Conservation (phyloP, 2,888 invertebrate species). For the Phragmatobia fuliginosa region DNA sequence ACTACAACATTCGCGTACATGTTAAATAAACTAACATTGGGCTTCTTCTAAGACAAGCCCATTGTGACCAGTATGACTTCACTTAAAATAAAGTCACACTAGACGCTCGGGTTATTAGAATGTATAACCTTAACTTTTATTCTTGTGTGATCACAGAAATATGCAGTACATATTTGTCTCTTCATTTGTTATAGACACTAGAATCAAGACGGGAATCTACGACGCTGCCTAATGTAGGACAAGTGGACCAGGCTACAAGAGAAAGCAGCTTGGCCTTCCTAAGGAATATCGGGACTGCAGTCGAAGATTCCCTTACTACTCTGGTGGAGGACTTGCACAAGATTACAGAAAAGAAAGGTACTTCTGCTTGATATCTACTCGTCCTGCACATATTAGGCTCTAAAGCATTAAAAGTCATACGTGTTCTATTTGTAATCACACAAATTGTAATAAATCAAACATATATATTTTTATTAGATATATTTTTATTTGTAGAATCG, state of each 20-base stretch:
- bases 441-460: too few species aligned
- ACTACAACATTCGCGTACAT: too few species aligned
- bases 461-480: too few species aligned
- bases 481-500: conserved; percentile 11
- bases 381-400: not conserved
- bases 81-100: too few species aligned
- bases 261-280: conserved; percentile 64
- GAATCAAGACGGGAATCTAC: conserved; percentile 42
- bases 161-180: not conserved
- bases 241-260: conserved; percentile 61
- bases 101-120: not conserved
- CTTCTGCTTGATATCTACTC: not conserved
- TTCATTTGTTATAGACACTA: conserved; percentile 40
- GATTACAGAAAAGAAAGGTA: conserved; percentile 53
- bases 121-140: not conserved
- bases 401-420: not conserved
- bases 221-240: conserved; percentile 41
- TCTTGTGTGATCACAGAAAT: not conserved
- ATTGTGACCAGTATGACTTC: too few species aligned
- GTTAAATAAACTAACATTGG: too few species aligned
- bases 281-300: conserved; percentile 55
- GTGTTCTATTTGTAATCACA: not conserved
- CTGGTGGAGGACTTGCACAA: conserved; percentile 53
- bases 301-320: conserved; percentile 55
- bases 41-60: too few species aligned